Evolutionary conservation across 2,797 vertebrate genomes (phyloP), one percentile per base, ranked within the genome.

Genomic region (Melanotaenia maccullochi): DNA sequence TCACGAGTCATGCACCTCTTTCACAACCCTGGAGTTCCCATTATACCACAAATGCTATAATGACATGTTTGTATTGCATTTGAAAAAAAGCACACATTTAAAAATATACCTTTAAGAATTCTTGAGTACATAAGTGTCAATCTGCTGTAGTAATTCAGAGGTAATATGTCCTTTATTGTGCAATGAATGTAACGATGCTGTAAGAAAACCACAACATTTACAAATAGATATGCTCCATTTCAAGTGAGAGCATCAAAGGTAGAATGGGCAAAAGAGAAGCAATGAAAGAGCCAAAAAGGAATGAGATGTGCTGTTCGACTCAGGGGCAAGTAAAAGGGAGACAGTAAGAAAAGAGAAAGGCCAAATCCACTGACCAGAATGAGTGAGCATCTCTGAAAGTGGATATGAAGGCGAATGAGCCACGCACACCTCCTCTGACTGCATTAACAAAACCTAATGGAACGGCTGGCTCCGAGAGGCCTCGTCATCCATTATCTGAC

Each of bases 381-480:
- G 89, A 92, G 80, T 76, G 89, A 93, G 85, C 64, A 2, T 85
- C 88, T 92, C 82, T 90, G 89, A 93, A 93, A 94, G 85, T 91
- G 84, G 91, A 94, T 91, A 85, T 87, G 88, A 93, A 92, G 86
- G 87, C 88, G 82, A 90, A 92, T 87, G 92, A 92, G 89, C 84
- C 85, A 78, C 78, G 74, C 81, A 77, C 90, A 85, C 87, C 88
- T 90, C 90, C 91, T 88, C 90, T 91, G 91, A 94, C 88, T 87
- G 77, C 93, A 93, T 94, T 95, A 95, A 93, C 87, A 79, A 88
- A 90, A 92, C 91, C 85, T 94, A 95, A 95, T 95, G 94, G 93
- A 93, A 90, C 84, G 77, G 78, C 91, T 93, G 94, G 93, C 94
- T 94, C 92, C 93, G 86, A 60, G 71, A 88, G 90, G 84, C 91